A percentile compares a stretch with the other conserved stretches of the same genome.
Conservation (phyloP, 2,888 invertebrate species). For the Orchesella flavescens region DNA sequence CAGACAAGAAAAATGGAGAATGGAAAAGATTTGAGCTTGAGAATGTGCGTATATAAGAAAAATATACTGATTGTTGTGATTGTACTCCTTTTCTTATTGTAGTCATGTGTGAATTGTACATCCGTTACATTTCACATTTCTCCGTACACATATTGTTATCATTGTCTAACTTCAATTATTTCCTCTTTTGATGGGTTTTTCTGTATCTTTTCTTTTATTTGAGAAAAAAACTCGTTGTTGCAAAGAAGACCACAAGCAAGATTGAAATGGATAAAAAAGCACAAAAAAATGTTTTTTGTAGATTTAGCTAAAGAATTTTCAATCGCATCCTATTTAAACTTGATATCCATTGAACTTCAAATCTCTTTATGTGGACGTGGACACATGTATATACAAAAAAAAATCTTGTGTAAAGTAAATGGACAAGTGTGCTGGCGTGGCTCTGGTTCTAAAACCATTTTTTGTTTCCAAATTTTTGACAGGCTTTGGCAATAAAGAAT, state of each 20-base stretch:
- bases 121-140: constrained; percentile 24
- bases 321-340: no score
- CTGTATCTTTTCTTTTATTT: constrained; percentile 16
- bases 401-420: no score
- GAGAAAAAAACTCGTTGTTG: neutral
- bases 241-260: neutral
- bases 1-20: neutral
- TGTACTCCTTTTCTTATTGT: constrained; percentile 1
- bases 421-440: no score
- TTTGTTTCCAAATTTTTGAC: no score
- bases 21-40: neutral
- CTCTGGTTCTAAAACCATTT: no score
- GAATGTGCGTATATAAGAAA: neutral
- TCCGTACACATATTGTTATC: constrained; percentile 9
- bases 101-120: constrained; percentile 28
- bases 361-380: no score
- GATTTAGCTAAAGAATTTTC: no score
- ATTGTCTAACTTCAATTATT: constrained; percentile 27
- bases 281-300: no score
- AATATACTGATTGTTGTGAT: constrained; percentile 12
- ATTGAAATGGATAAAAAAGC: no score
- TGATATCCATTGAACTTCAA: no score
- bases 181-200: constrained; percentile 23
- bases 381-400: no score
- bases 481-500: no score